Evolutionary conservation across 2,797 vertebrate species (phyloP), one percentile per base, ranked within the genome.

Genomic region (Karalla daura): DNA sequence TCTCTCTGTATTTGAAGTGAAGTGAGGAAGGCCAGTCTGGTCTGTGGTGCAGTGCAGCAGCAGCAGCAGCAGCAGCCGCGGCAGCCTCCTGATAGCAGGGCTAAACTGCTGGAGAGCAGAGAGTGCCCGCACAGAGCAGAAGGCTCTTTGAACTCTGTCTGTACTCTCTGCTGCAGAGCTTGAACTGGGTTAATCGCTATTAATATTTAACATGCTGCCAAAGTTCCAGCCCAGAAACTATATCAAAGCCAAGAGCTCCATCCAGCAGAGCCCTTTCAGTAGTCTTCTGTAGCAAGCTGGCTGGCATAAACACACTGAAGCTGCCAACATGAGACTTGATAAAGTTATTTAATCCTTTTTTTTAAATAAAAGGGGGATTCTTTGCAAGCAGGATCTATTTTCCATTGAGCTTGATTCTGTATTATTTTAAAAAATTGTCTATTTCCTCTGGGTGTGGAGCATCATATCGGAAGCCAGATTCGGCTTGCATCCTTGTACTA

Each of bases 161-260:
- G 91, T 93, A 88, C 88, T 85, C 86, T 82, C 86, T 79, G 89
- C 92, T 88, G 91, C 91, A 91, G 91, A 94, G 91, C 90, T 93
- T 93, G 91, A 93, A 94, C 92, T 92, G 92, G 92, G 93, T 94
- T 94, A 94, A 94, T 92, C 92, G 85, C 91, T 94, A 92, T 94
- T 93, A 94, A 94, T 94, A 94, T 94, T 94, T 94, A 94, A 94
- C 92, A 89, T 63, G 87, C 85, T 87, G 86, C 91, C 89, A 91
- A 90, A 92, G 86, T 93, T 93, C 89, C 88, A 92, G 89, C 89
- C 89, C 89, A 91, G 90, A 91, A 94, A 92, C 92, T 91, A 92
- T 92, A 93, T 94, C 93, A 94, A 94, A 93, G 92, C 89, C 89
- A 77, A 80, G 88, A 86, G 89, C 90, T 89, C 70, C 84, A 92